These are phyloP conservation scores for Trissoscelio sp. DNA, from an alignment of 2,888 invertebrate genomes.

Conservation along the genomic window DNA sequence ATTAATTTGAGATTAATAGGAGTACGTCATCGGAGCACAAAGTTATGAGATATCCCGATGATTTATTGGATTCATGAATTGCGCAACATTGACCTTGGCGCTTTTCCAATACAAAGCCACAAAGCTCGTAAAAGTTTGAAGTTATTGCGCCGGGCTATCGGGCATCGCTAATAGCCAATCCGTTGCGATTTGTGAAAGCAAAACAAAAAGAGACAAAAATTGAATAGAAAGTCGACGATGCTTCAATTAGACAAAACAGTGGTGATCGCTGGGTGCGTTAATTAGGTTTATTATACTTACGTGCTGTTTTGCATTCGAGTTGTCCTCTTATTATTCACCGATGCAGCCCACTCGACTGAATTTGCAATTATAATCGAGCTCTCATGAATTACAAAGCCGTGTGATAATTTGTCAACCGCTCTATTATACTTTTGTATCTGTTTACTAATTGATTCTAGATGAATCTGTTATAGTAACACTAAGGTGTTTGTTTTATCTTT, in stretches of 20 bases:
- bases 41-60: slow-evolving; percentile 39
- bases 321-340: slow-evolving; percentile 14
- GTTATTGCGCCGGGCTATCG: slow-evolving; percentile 36
- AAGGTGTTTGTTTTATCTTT: neutral
- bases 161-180: slow-evolving; percentile 2
- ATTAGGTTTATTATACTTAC: neutral
- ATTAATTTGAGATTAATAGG: slow-evolving; percentile 43
- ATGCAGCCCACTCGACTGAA: slow-evolving; percentile 16
- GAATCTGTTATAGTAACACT: neutral
- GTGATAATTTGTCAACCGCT: slow-evolving; percentile 2
- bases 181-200: neutral
- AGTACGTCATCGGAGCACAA: slow-evolving; percentile 17
- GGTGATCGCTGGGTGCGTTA: neutral
- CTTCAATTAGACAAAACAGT: neutral
- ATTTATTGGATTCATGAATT: slow-evolving; percentile 55
- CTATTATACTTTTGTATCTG: neutral
- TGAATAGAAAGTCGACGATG: neutral
- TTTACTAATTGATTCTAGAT: slow-evolving; percentile 8
- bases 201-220: neutral
- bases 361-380: slow-evolving; percentile 33
- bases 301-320: neutral
- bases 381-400: slow-evolving; percentile 7
- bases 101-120: slow-evolving; percentile 61
- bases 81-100: slow-evolving; percentile 59
- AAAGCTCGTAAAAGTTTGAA: slow-evolving; percentile 60